These are phyloP conservation scores for Probaryconus sp. DNA, from an alignment of 1,140 invertebrate genomes.

Conservation along the genomic window DNA sequence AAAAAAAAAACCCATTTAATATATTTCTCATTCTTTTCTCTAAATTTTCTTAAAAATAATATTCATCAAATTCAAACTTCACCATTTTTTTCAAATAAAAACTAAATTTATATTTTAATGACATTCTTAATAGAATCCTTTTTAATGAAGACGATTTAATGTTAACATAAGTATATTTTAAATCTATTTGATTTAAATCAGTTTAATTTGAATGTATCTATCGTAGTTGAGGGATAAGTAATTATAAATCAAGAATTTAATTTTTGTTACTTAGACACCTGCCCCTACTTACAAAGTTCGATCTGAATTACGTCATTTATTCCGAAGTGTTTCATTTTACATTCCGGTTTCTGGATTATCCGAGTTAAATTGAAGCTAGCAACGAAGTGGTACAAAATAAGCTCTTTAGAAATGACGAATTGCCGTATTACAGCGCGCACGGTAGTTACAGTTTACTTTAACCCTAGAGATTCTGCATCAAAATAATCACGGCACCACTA, in stretches of 20 bases:
- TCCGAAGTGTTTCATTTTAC: slow-evolving; percentile 35
- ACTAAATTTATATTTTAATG: no score
- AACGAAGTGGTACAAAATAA: slow-evolving; percentile 43
- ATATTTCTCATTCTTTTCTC: no score
- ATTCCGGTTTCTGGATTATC: slow-evolving; percentile 29
- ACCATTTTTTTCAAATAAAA: no score
- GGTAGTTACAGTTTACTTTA: slow-evolving; percentile 29
- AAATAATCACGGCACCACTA: slow-evolving; percentile 7
- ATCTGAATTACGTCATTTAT: slow-evolving; percentile 32
- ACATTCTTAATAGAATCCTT: no score
- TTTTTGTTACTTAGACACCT: not conserved
- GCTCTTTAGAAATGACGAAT: slow-evolving; percentile 49
- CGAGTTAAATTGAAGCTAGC: slow-evolving; percentile 35
- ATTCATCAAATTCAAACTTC: no score
- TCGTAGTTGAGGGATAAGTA: no score
- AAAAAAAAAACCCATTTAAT: no score
- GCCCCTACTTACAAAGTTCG: not conserved
- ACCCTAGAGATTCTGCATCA: slow-evolving; percentile 28
- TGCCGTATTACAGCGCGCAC: slow-evolving; percentile 20
- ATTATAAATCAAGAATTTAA: slow-evolving; percentile 27
- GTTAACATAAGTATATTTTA: no score
- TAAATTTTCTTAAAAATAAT: no score
- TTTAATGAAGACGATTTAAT: no score
- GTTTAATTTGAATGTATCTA: no score
- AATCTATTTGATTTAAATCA: no score